Base-by-base conservation (phyloP, 2,888 invertebrate genomes). In the Hoplodrina ambigua region DNA sequence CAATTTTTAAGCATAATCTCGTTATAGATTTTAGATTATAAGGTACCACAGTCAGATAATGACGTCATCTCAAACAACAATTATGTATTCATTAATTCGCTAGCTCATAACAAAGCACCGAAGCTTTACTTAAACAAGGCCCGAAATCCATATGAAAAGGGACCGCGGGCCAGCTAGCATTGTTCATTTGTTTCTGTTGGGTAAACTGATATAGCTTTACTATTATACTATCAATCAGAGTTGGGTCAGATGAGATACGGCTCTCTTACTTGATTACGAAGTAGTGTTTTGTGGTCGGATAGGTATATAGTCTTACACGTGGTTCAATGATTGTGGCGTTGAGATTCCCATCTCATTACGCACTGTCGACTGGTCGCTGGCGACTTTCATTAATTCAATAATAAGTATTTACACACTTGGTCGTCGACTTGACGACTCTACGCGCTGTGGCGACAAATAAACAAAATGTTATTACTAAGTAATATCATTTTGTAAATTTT, bases 151-250 rank as follows among this genome's bases (percentile, higher is more conserved):
- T 57, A 72, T 52, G 59, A 60, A 52, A 49, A 52, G 63, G 74
- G 63, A 49, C 58, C 33, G 25, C 41, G 20, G 53, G 20, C 49
- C 54, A 57, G 11, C 44, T 25, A 44, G 57, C 52, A 71, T 81
- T 80, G 74, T 74, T 74, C 69, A 69, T 74, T 52, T 74, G 54
- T 71, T 64, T 56, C 50, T 20, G 52, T 17, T 41, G 19, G 17
- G 60, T 13, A 49, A 56, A 64, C 59, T 41, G 49, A 25, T 44
- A 53, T 58, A 52, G 7, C 33, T 37, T 54, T 41, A 60, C 55
- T 57, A 30, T 75, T 67, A 30, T 68, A 13, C 56, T 19, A 64
- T 62, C 69, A 65, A 65, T 65, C 25, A 41, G 6, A 65, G 57
- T 72, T 80, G 30, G 55, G 57, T 49, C 2, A 44, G 37, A 75